Percentiles rank a stretch among this genome's conserved stretches.
phyloP scores from a whole-genome alignment of 2,888 invertebrate species.

The Caenorhabditis wallacei region DNA sequence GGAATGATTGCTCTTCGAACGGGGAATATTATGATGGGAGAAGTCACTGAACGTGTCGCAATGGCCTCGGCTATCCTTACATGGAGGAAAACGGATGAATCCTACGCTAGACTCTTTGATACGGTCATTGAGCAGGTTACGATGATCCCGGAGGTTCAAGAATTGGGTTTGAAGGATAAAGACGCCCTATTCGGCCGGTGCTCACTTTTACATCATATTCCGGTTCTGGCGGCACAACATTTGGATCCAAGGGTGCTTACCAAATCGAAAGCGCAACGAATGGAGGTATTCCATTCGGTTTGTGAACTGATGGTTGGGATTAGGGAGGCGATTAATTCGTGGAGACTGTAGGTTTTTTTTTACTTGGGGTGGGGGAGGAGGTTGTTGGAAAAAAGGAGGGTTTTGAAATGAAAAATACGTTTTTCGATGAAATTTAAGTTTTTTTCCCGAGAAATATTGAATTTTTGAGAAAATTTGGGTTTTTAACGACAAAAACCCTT shows the following conservation, averaged over 20 bases:
- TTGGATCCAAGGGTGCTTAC: slow-evolving; percentile 20
- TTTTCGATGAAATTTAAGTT: too few relatives aligned
- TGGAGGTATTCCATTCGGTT: slow-evolving; percentile 52
- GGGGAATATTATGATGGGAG: slow-evolving; percentile 22
- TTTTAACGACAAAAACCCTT: too few relatives aligned
- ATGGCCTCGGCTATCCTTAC: slow-evolving; percentile 34
- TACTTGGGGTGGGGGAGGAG: too few relatives aligned
- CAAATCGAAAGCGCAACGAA: slow-evolving; percentile 22
- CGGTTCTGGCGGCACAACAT: slow-evolving; percentile 42
- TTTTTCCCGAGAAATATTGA: too few relatives aligned
- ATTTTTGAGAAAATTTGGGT: too few relatives aligned
- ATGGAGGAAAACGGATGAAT: slow-evolving; percentile 40
- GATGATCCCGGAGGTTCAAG: slow-evolving; percentile 40
- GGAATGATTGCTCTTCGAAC: not conserved
- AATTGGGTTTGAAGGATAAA: slow-evolving; percentile 55
- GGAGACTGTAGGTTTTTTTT: slow-evolving; percentile 46
- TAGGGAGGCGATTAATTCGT: slow-evolving; percentile 34
- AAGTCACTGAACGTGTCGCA: slow-evolving; percentile 49
- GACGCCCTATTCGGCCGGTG: slow-evolving; percentile 58
- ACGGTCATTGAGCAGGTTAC: slow-evolving; percentile 45
- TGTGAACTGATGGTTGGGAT: slow-evolving; percentile 45
- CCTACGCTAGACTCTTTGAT: slow-evolving; percentile 44
- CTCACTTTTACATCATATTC: slow-evolving; percentile 49
- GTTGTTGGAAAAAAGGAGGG: not conserved
- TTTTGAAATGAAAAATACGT: too few relatives aligned